Percentiles rank a stretch among this genome's conserved stretches.
phyloP scores from a whole-genome alignment of 2,797 vertebrate species.

The Pangasius mekongensis region DNA sequence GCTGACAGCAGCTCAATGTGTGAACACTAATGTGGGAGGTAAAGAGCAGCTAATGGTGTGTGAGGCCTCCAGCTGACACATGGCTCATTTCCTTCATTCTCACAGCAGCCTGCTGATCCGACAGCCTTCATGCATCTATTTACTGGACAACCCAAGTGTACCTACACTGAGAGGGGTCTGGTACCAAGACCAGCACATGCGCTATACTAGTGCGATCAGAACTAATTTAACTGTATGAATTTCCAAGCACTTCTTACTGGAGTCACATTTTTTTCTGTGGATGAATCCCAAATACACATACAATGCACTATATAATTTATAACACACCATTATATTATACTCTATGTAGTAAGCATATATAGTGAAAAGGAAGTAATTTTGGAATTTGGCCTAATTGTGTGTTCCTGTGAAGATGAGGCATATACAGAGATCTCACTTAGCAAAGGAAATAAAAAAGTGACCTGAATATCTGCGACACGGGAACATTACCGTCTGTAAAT shows the following conservation, averaged over 20 bases:
- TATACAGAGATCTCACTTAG: background rate
- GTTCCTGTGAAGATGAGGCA: background rate
- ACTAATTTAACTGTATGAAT: background rate
- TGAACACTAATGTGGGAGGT: slow-evolving; percentile 13
- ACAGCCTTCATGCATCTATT: slow-evolving; percentile 19
- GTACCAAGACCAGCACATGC: background rate
- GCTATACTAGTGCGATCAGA: background rate
- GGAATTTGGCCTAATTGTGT: background rate
- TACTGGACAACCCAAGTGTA: background rate
- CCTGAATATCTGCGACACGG: background rate
- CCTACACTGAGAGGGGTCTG: background rate
- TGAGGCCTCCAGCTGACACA: slow-evolving; percentile 36
- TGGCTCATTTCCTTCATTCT: slow-evolving; percentile 27
- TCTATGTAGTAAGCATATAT: background rate
- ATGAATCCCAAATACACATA: background rate
- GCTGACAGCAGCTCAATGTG: slow-evolving; percentile 38
- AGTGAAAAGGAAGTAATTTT: background rate
- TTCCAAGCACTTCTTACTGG: background rate
- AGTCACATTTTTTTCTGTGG: background rate
- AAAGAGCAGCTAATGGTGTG: slow-evolving; percentile 42
- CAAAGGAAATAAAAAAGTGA: background rate
- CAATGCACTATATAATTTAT: too few relatives aligned
- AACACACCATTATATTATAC: background rate
- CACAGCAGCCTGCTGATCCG: background rate
- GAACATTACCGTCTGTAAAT: background rate